A percentile compares a stretch with the other conserved stretches of the same genome.
These are phyloP conservation scores for Apeltes quadracus DNA, from an alignment of 2,113 vertebrate genomes.

Conservation along the genomic window DNA sequence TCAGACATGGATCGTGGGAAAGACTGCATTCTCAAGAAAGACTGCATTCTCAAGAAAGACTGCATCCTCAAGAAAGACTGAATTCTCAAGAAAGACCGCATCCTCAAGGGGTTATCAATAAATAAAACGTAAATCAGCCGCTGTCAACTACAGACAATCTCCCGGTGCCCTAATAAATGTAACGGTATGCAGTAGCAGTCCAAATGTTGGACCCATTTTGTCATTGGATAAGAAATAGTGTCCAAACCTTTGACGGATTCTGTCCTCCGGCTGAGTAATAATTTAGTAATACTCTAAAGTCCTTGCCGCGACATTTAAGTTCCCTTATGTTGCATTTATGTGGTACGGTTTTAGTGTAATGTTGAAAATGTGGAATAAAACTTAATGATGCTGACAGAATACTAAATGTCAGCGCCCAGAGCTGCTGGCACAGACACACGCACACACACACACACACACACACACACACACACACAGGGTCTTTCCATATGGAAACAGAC, in stretches of 20 bases:
- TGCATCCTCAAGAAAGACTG: no score
- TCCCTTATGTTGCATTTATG: conserved; percentile 19
- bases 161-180: background rate
- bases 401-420: conserved; percentile 2
- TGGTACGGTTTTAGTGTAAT: conserved; percentile 27
- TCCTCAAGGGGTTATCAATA: background rate
- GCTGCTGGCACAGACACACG: background rate
- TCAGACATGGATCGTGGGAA: conserved; percentile 30
- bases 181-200: no score
- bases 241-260: no score
- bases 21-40: no score
- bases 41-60: no score
- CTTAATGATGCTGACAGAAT: conserved; percentile 6
- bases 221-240: no score
- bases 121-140: background rate
- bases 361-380: conserved; percentile 9
- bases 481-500: conserved; percentile 51
- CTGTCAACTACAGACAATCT: background rate
- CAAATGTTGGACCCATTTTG: no score
- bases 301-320: background rate
- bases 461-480: conserved; percentile 17
- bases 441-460: conserved; percentile 7
- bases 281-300: background rate
- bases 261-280: background rate
- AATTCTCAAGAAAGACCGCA: no score